Percentiles rank a stretch among this genome's conserved stretches.
Evolutionary conservation across 2,797 vertebrate species (phyloP).

Genomic region (Sebastes nivosus): DNA sequence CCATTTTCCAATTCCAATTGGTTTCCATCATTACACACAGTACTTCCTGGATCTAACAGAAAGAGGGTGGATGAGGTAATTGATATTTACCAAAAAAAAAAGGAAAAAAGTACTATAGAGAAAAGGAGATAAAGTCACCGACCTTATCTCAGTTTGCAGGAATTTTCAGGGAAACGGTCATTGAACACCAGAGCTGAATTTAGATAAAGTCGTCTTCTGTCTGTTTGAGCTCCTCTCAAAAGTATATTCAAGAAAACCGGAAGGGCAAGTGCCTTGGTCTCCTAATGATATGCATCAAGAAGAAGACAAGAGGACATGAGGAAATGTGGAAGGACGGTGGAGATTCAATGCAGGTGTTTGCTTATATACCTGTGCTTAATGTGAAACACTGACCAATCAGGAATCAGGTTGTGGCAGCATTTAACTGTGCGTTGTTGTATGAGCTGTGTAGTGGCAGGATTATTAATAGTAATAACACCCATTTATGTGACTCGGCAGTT

Average conservation of each 20-base stretch:
- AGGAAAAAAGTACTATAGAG: background rate
- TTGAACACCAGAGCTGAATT: slow-evolving; percentile 18
- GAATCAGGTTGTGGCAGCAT: slow-evolving; percentile 58
- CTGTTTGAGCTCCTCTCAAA: slow-evolving; percentile 22
- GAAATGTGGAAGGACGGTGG: slow-evolving; percentile 24
- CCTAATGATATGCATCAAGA: slow-evolving; percentile 46
- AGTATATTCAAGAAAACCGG: slow-evolving; percentile 32
- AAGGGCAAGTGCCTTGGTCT: slow-evolving; percentile 72
- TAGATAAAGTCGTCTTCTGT: background rate
- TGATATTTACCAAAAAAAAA: slow-evolving; percentile 38
- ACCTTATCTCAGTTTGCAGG: slow-evolving; percentile 15
- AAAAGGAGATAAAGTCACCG: background rate
- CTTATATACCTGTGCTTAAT: slow-evolving; percentile 77
- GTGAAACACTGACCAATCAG: slow-evolving; percentile 86
- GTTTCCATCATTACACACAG: slow-evolving; percentile 49
- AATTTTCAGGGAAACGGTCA: slow-evolving; percentile 49
- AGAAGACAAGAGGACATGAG: slow-evolving; percentile 28
- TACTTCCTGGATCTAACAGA: slow-evolving; percentile 41
- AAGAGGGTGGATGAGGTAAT: background rate
- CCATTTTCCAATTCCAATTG: slow-evolving; percentile 31
- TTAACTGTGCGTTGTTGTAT: slow-evolving; percentile 67
- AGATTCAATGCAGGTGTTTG: slow-evolving; percentile 33
- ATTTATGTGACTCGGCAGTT: slow-evolving; percentile 88
- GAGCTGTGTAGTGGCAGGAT: slow-evolving; percentile 82
- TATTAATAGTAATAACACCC: slow-evolving; percentile 68